Conservation (phyloP, 1,140 invertebrate species). For the Luehdorfia chinensis region DNA sequence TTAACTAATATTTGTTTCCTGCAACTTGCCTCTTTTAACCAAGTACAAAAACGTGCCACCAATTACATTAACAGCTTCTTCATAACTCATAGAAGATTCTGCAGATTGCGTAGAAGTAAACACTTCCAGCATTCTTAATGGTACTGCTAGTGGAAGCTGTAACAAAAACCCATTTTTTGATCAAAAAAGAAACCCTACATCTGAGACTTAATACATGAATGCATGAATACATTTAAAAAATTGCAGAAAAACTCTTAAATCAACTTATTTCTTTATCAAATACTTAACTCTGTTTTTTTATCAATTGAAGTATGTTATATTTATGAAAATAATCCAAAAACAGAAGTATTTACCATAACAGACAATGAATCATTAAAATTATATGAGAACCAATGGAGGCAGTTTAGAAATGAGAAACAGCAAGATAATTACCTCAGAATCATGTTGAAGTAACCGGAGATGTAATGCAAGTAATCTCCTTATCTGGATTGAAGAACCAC, state of each 20-base stretch:
- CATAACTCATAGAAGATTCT: conserved; percentile 64
- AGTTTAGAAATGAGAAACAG: too few species aligned
- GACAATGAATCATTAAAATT: too few species aligned
- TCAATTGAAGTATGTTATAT: too few species aligned
- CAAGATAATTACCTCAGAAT: conserved; percentile 67
- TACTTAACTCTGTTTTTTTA: too few species aligned
- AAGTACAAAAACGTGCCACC: conserved; percentile 68
- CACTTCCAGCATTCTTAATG: conserved; percentile 87
- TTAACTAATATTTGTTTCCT: too few species aligned
- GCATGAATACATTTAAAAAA: too few species aligned
- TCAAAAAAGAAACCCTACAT: not conserved
- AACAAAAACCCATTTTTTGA: conserved; percentile 34
- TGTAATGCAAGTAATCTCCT: conserved; percentile 80
- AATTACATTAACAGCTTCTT: conserved; percentile 61
- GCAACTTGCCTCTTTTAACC: conserved; percentile 58
- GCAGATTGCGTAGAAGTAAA: conserved; percentile 81
- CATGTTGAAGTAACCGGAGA: conserved; percentile 64
- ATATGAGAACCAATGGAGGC: too few species aligned
- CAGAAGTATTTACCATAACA: too few species aligned
- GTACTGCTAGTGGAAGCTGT: conserved; percentile 82
- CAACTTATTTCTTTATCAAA: too few species aligned
- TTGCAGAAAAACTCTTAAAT: too few species aligned
- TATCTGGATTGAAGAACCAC: conserved; percentile 77
- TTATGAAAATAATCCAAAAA: too few species aligned
- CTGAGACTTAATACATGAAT: too few species aligned